Evolutionary conservation across 2,888 invertebrate species (phyloP).

Genomic region (Geotrupes spiniger): DNA sequence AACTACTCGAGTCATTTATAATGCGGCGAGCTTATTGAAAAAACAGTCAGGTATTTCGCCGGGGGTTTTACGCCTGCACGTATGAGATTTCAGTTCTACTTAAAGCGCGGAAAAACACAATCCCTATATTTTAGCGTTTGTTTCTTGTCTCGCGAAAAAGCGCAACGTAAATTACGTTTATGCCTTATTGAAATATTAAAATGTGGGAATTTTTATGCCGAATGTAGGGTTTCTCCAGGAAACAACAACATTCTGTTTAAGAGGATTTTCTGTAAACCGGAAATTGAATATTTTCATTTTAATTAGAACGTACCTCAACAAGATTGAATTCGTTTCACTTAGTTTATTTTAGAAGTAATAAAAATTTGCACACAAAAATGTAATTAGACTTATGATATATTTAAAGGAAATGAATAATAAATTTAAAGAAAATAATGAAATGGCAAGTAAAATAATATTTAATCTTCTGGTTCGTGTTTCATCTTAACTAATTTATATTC

Average conservation of each 20-base stretch:
- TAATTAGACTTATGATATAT: too few species aligned
- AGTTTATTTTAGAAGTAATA: too few species aligned
- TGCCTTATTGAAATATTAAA: slow-evolving; percentile 2
- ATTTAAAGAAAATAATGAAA: too few species aligned
- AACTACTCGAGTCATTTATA: slow-evolving; percentile 29
- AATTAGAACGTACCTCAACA: too few species aligned
- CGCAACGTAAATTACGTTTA: neutral
- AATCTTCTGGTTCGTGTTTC: too few species aligned
- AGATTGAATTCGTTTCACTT: too few species aligned
- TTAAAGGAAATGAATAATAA: too few species aligned
- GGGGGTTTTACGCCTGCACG: slow-evolving; percentile 23
- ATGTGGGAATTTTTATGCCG: neutral
- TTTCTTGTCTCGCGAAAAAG: neutral
- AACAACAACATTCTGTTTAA: neutral
- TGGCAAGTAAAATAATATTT: too few species aligned
- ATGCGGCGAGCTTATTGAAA: slow-evolving; percentile 30
- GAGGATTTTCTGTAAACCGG: neutral
- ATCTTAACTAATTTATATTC: too few species aligned
- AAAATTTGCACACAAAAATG: too few species aligned
- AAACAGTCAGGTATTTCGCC: slow-evolving; percentile 30
- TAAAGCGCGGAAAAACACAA: slow-evolving; percentile 10
- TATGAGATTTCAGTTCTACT: slow-evolving; percentile 17
- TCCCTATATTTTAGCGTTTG: slow-evolving; percentile 10
- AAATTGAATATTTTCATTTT: neutral
- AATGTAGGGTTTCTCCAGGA: neutral